Percentiles rank a stretch among this genome's conserved stretches.
phyloP scores from a whole-genome alignment of 1,140 invertebrate genomes.

The Trichonephila clavata region DNA sequence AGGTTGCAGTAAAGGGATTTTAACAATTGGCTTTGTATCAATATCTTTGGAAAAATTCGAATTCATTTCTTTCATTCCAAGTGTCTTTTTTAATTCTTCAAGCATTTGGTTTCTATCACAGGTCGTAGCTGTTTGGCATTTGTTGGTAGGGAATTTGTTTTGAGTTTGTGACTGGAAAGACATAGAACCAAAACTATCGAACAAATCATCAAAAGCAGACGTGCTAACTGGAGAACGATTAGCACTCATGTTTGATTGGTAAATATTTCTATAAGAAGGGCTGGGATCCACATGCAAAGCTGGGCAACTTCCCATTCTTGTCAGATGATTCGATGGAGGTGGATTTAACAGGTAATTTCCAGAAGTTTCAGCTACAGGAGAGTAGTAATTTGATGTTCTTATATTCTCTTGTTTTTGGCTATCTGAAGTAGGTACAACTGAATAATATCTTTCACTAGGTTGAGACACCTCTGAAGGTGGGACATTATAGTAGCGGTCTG shows the following conservation, averaged over 20 bases:
- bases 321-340: slow-evolving; percentile 15
- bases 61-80: slow-evolving; percentile 83
- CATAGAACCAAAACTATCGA: slow-evolving; percentile 41
- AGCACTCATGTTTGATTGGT: slow-evolving; percentile 30
- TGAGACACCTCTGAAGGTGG: slow-evolving; percentile 36
- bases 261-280: slow-evolving; percentile 1
- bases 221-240: not conserved
- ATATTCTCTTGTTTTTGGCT: not conserved
- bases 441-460: slow-evolving; percentile 68
- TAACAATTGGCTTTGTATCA: slow-evolving; percentile 44
- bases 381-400: slow-evolving; percentile 60
- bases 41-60: slow-evolving; percentile 81
- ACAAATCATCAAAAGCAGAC: slow-evolving; percentile 59
- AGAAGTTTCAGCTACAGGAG: slow-evolving; percentile 71
- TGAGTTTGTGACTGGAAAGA: slow-evolving; percentile 38
- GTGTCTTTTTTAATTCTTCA: slow-evolving; percentile 85
- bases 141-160: slow-evolving; percentile 34
- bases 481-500: slow-evolving; percentile 75
- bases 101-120: slow-evolving; percentile 81
- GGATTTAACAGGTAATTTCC: not conserved
- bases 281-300: slow-evolving; percentile 35
- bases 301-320: slow-evolving; percentile 69
- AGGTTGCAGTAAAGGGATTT: slow-evolving; percentile 65
- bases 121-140: slow-evolving; percentile 37
- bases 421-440: slow-evolving; percentile 64